A percentile compares a stretch with the other conserved stretches of the same genome.
These are phyloP conservation scores for Plemyria rubiginata DNA, from an alignment of 2,888 invertebrate species.

Conservation along the genomic window DNA sequence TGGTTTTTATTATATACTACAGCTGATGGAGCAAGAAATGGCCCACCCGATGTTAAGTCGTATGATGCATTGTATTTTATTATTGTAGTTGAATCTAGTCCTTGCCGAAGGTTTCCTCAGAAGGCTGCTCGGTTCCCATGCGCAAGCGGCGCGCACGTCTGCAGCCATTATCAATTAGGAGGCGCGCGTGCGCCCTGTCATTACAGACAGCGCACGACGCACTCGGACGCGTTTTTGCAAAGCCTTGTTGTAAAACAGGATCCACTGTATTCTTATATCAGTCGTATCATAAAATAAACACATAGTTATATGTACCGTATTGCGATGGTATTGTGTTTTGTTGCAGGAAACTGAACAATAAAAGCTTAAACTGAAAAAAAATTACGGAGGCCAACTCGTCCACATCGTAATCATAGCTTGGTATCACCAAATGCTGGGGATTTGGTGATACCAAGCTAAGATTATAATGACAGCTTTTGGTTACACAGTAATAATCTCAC, in stretches of 20 bases:
- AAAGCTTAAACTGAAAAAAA: no score
- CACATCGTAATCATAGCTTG: no score
- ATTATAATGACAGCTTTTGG: no score
- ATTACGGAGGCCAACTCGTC: no score
- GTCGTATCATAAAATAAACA: background rate
- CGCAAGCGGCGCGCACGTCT: slow-evolving; percentile 67
- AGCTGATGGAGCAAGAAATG: no score
- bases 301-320: background rate
- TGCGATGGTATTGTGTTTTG: background rate
- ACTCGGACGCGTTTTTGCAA: slow-evolving; percentile 52
- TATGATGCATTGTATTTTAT: no score
- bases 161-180: slow-evolving; percentile 82
- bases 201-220: slow-evolving; percentile 76
- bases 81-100: background rate
- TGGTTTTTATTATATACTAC: no score
- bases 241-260: slow-evolving; percentile 18
- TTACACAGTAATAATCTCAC: no score
- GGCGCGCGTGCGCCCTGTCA: slow-evolving; percentile 81
- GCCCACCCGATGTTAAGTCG: no score
- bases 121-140: slow-evolving; percentile 59
- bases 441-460: no score
- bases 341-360: no score
- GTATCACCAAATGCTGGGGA: no score
- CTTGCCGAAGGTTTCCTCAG: slow-evolving; percentile 10
- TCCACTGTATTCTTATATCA: background rate